Base-by-base conservation (phyloP, 2,113 vertebrate species). In the Cariama cristata region DNA sequence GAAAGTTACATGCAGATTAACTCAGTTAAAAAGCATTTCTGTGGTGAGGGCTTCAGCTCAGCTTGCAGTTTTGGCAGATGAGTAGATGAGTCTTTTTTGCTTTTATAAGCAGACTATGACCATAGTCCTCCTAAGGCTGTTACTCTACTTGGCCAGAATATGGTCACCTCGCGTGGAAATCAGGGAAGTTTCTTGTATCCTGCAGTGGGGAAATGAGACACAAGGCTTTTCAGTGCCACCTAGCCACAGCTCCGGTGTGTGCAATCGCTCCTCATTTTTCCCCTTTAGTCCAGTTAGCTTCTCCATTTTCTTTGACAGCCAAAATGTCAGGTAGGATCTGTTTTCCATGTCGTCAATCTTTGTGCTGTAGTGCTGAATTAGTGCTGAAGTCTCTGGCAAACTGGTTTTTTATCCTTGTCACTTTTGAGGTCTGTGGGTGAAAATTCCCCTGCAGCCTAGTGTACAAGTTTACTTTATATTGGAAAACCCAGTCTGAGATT, bases 281-380 rank as follows among this genome's bases (percentile, higher is more conserved):
- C 38, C 93, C 63, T 90, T 83, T 95, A 93, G 88, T 60, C 66
- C 79, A 82, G 79, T 91, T 96, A 97, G 67, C 85, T 75, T 95
- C 92, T 95, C 77, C 40, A 56, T 97, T 97, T 97, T 94, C 85
- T 93, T 55, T 85, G 80, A 74, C 86, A 96, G 49, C 22, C 86
- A 85, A 90, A 96, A 94, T 86, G 76, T 93, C 95, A 95, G 75
- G 84, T 55, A 92, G 58, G 50, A 75, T 73, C 47, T 83, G 90
- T 47, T 98, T 97, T 77, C 64, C 55, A 52, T 60, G 49, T 53
- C 94, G 53, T 93, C 91, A 90, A 6, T 90, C 95, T 97, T 88
- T 79, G 40, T 86, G 33, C 73, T 88, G 5, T 53, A 47, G 58
- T 90, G 47, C 18, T 88, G 67, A 83, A 90, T 68, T 87, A 53